Base-by-base conservation (phyloP, 2,113 vertebrate species). In the Myocastor coypus region DNA sequence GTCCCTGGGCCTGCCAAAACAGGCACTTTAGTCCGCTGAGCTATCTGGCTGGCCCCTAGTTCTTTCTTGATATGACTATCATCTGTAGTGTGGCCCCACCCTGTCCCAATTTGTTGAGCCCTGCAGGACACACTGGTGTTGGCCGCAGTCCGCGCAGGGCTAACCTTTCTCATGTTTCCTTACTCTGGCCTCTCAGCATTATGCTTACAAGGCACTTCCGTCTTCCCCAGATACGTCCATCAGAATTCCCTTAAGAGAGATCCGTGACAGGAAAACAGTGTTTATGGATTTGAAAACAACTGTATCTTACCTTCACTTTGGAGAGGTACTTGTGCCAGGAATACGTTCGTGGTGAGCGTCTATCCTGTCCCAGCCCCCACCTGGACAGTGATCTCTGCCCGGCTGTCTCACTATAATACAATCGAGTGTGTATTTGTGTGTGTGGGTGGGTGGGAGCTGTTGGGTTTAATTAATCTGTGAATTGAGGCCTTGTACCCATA, bases 241-340 rank as follows among this genome's bases (percentile, higher is more conserved):
- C 40, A 59, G n/a, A 42, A 96, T 59, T 69, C 92, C 32, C 34
- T 86, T 93, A 89, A 66, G 8, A 82, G 75, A 85, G 14, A 17
- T 81, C 20, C n/a, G 30, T 68, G 57, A 26, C 46, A 82, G 11
- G 66, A 80, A 84, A 89, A 20, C 16, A 30, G 24, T 64, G 94
- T 89, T 81, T 73, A 75, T 64, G 68, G 10, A 32, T 85, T 52
- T 91, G 73, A 78, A 89, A 69, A 83, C n/a, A 7, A 50, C 55
- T 89, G 77, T 40, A 80, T 42, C 42, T 92, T 73, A 61, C 22
- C 37, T 42, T 84, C 7, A 40, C 91, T 80, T 91, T 68, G 52
- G 83, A 55, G 14, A 55, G 37, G 57, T 78, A 7, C 24, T 20
- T 89, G 90, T 75, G 34, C 77, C 42, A 66, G 84, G 50, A 91